These are phyloP conservation scores for Pangasius mekongensis DNA, from an alignment of 2,797 vertebrate species.

Conservation along the genomic window DNA sequence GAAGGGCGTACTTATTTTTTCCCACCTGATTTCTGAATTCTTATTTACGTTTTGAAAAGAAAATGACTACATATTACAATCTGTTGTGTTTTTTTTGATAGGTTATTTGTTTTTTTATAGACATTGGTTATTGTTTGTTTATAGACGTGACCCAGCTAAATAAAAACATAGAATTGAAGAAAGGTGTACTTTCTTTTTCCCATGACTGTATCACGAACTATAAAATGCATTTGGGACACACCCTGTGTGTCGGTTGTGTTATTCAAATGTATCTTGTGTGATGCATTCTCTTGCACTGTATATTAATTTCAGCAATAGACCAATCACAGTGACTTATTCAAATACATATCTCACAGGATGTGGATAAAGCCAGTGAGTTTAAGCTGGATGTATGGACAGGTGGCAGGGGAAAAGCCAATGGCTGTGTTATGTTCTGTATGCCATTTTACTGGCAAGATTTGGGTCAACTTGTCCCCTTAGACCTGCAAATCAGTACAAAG, in stretches of 20 bases:
- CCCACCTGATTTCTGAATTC: too few relatives aligned
- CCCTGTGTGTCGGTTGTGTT: background rate
- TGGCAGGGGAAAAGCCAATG: background rate
- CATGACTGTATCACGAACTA: background rate
- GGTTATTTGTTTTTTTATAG: background rate
- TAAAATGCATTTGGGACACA: background rate
- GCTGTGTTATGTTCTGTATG: background rate
- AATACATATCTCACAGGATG: background rate
- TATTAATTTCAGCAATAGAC: background rate
- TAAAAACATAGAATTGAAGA: background rate
- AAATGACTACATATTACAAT: background rate
- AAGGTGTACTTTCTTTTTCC: background rate
- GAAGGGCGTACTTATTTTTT: too few relatives aligned
- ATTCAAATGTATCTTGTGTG: background rate
- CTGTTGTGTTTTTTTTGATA: background rate
- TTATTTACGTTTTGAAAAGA: background rate
- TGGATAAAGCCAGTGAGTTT: background rate
- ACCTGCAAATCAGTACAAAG: background rate
- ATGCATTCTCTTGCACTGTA: background rate
- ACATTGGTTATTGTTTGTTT: background rate
- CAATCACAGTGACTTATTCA: slow-evolving; percentile 4
- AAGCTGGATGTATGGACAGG: background rate
- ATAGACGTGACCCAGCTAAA: background rate
- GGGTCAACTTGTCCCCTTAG: background rate
- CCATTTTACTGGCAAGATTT: background rate